Base-by-base conservation (phyloP, 2,888 invertebrate genomes). In the Unio pictorum region DNA sequence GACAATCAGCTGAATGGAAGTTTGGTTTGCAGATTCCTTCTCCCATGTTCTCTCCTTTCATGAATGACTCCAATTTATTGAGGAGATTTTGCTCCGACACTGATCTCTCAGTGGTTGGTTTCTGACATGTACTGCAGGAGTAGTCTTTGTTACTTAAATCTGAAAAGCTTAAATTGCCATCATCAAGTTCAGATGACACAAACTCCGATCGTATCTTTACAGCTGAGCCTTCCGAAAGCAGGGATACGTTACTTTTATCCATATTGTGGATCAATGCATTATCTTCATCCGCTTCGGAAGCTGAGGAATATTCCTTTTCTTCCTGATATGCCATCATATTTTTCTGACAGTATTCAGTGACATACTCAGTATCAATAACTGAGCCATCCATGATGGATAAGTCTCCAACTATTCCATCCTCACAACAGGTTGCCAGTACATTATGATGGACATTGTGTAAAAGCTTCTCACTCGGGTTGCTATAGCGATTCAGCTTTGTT, bases 341-440 rank as follows among this genome's bases (percentile, higher is more conserved):
- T 55, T 85, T 77, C 58, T 82, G 81, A 65, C 84, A 86, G 66
- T 87, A 86, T 64, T 87, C 86, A 4, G 84, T 80, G 7, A 88
- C 84, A 69, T 81, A 85, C 69, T 87, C 87, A 56, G 87, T 86
- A 71, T 89, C 88, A 5, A 88, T 82, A 5, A 88, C 81, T 1
- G 89, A 89, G 61, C 86, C 86, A 64, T 89, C 88, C 6, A 86
- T 75, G 26, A 83, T 79, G 0, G 88, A 88, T 11, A 88, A 76
- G 45, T 88, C 86, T 3, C 84, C 84, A 7, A 69, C 75, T 8
- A 84, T 78, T 15, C 75, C 76, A 34, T 75, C 79, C 45, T 80
- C 81, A 54, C 79, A 76, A 45, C 77, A 75, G 7, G 72, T 78
- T 20, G 75, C 64, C 58, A 74, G 62, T 26, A 70, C 72, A 4